Conservation (phyloP, 2,888 invertebrate genomes). For the Thereva nobilitata region DNA sequence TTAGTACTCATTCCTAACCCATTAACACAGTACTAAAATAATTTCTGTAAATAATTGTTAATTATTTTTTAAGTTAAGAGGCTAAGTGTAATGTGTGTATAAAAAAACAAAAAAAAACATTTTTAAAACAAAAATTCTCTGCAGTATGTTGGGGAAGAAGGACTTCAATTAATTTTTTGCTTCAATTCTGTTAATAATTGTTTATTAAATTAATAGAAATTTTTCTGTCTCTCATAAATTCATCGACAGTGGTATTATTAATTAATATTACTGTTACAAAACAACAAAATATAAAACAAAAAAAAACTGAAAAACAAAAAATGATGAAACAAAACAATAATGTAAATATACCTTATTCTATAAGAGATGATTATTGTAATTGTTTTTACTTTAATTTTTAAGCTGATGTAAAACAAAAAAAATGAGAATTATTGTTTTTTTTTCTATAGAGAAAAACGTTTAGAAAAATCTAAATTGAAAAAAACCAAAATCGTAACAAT, state of each 20-base stretch:
- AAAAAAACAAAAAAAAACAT: no score
- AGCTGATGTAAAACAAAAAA: conserved; percentile 3
- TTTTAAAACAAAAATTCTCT: neutral
- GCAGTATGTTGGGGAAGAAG: neutral
- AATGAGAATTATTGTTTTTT: neutral
- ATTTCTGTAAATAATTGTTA: conserved; percentile 40
- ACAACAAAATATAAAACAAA: neutral
- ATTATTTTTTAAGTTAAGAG: conserved; percentile 39
- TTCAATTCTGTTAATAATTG: neutral
- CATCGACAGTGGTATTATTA: neutral
- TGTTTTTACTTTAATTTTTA: conserved; percentile 25
- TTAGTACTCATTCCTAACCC: conserved; percentile 12
- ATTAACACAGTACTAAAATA: conserved; percentile 3
- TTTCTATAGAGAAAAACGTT: no score
- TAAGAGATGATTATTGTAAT: conserved; percentile 2
- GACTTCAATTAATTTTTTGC: conserved; percentile 9
- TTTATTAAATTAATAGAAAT: no score
- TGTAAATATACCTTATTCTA: conserved; percentile 18
- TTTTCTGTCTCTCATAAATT: no score
- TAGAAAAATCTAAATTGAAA: no score
- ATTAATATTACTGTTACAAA: neutral
- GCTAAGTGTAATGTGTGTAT: conserved; percentile 3
- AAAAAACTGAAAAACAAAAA: conserved; percentile 16
- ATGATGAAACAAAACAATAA: conserved; percentile 21
- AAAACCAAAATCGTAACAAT: neutral